Percentiles rank a stretch among this genome's conserved stretches.
These are phyloP conservation scores for Ephydatia muelleri DNA, from an alignment of 37 sponge, comb jelly and placozoan species.

Conservation along the genomic window DNA sequence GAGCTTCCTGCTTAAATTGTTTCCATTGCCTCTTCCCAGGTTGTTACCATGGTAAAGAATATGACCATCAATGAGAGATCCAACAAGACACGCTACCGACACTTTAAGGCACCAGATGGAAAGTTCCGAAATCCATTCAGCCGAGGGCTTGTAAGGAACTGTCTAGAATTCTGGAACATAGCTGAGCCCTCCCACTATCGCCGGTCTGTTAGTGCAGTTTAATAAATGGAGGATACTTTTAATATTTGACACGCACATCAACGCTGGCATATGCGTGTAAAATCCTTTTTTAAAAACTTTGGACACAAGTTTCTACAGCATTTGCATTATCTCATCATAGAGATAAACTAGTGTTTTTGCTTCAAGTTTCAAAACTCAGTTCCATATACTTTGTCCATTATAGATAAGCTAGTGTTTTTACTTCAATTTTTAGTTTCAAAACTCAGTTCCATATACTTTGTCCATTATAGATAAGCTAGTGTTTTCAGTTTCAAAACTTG, in stretches of 20 bases:
- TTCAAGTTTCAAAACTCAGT: too few relatives aligned
- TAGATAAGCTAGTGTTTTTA: too few relatives aligned
- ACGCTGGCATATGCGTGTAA: background rate
- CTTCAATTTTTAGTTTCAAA: too few relatives aligned
- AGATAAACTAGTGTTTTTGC: too few relatives aligned
- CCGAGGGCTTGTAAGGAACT: conserved; percentile 71
- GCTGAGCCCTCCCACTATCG: conserved; percentile 25
- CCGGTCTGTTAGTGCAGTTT: background rate
- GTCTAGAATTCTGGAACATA: conserved; percentile 76
- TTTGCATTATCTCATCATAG: too few relatives aligned
- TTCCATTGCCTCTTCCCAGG: conserved; percentile 14
- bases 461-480: too few relatives aligned
- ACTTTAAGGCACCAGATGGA: conserved; percentile 67
- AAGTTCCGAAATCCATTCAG: conserved; percentile 78
- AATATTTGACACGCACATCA: background rate
- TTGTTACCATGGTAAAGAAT: conserved; percentile 46
- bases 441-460: too few relatives aligned
- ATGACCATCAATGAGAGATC: conserved; percentile 83
- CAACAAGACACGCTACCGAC: conserved; percentile 69
- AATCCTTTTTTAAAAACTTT: background rate
- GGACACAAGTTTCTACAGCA: too few relatives aligned
- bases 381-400: too few relatives aligned
- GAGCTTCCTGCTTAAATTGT: background rate
- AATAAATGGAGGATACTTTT: background rate
- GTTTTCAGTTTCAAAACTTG: too few relatives aligned